These are phyloP conservation scores for Porites divaricata DNA, from an alignment of 92 coral and sea anemone genomes.

Conservation along the genomic window DNA sequence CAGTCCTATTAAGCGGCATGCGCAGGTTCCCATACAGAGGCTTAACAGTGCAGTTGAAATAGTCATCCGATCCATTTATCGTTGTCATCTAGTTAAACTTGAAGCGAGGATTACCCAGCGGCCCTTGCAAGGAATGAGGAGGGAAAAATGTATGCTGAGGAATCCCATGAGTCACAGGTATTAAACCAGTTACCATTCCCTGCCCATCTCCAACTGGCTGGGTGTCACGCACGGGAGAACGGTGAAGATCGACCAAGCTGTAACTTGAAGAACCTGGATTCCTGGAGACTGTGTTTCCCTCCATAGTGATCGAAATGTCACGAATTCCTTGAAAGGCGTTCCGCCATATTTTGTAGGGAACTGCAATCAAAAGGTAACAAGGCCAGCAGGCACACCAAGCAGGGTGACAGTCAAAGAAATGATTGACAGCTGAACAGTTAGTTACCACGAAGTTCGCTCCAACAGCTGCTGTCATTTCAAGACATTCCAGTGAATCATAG, in stretches of 20 bases:
- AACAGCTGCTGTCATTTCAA: conserved; percentile 75
- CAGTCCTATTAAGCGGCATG: too few relatives aligned
- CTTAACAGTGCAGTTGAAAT: too few relatives aligned
- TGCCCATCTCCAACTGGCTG: conserved; percentile 37
- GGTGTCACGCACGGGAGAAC: conserved; percentile 8
- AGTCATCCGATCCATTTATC: background rate
- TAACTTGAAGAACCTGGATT: conserved; percentile 48
- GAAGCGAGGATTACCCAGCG: conserved; percentile 37
- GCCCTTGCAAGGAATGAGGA: conserved; percentile 33
- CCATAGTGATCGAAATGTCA: conserved; percentile 68
- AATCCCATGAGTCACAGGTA: conserved; percentile 31
- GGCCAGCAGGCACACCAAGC: conserved; percentile 96
- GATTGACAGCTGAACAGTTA: conserved; percentile 72
- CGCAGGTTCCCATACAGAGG: too few relatives aligned
- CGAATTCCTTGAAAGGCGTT: conserved; percentile 61
- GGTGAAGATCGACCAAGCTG: conserved; percentile 51
- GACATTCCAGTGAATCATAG: conserved; percentile 85
- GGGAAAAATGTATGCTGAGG: conserved; percentile 15
- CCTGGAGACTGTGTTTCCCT: conserved; percentile 48
- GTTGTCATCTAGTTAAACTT: conserved; percentile 31
- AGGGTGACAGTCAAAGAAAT: conserved; percentile 87
- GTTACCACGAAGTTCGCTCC: conserved; percentile 85
- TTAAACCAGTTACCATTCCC: conserved; percentile 13
- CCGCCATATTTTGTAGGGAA: conserved; percentile 92
- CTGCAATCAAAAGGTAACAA: conserved; percentile 75